Base-by-base conservation (phyloP, 2,113 vertebrate species). In the Cyanoderma ruficeps region DNA sequence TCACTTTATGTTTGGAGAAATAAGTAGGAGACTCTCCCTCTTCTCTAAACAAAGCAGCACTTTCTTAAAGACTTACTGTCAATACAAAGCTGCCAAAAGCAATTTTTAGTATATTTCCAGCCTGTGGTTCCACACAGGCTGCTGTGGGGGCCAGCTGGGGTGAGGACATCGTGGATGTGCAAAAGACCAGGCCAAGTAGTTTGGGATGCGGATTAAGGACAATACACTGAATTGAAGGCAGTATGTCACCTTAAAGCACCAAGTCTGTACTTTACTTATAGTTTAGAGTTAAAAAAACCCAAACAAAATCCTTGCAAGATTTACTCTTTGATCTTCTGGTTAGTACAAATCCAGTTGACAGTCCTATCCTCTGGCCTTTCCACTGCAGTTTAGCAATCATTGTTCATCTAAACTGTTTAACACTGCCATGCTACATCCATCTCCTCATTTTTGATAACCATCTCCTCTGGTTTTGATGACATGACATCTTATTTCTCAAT, bases 151-250 rank as follows among this genome's bases (percentile, higher is more conserved):
- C 15, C 20, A 31, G 7, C 13, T 39, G 10, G 20, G 24, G 3
- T 5, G 15, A 31, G 7, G 13, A 35, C 15, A 42, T 7, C 25
- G 11, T 9, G 35, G 24, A 44, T 5, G 6, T 6, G 22, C 27
- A 63, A 47, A 46, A 35, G 24, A 72, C 15, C 13, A 42, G 70
- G 33, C 2, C 27, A 44, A 70, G 6, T 0, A 10, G 18, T 33
- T 57, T 49, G 37, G 9, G 16, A 25, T 2, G 7, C 20, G 33
- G 19, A 47, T 61, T 11, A 70, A 87, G 24, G 20, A 41, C 14
- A 52, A 28, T 2, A 18, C 2, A 30, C 7, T 1, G 0, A 57
- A 61, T 0, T 13, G 6, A 90, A 76, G 11, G 20, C 9, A 65
- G 7, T 13, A 19, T 7, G 7, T 9, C 10, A 69, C 22, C 53